Evolutionary conservation across 2,797 vertebrate species (phyloP).

Genomic region (Numenius phaeopus): DNA sequence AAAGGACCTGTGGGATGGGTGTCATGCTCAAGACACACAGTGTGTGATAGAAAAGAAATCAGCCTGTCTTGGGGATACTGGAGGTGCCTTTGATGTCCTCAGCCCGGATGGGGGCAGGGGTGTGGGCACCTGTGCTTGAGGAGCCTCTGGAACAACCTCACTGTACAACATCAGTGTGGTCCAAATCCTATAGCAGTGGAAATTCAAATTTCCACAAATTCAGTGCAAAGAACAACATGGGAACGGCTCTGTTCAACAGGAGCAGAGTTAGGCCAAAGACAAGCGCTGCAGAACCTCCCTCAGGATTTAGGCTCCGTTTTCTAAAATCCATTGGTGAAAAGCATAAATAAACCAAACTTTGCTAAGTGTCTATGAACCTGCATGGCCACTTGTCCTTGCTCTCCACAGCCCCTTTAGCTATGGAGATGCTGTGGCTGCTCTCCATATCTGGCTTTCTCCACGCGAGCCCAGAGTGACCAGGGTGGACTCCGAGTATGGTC

Average conservation of each 20-base stretch:
- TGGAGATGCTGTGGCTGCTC: background rate
- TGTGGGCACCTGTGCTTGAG: background rate
- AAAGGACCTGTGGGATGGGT: background rate
- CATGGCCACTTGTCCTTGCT: background rate
- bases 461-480: background rate
- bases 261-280: background rate
- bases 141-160: background rate
- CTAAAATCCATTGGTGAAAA: background rate
- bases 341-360: background rate
- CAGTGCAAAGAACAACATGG: background rate
- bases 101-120: background rate
- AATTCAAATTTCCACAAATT: background rate
- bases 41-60: fast-evolving
- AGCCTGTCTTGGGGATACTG: background rate
- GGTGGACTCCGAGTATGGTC: background rate
- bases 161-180: too few species aligned
- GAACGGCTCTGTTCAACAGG: background rate
- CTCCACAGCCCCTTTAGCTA: background rate
- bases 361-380: background rate
- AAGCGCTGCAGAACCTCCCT: fast-evolving
- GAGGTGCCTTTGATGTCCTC: background rate
- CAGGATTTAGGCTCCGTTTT: background rate
- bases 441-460: background rate
- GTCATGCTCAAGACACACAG: background rate
- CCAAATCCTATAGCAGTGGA: background rate